Evolutionary conservation across 2,888 invertebrate genomes (phyloP).

Genomic region (Lasioglossum calceatum): DNA sequence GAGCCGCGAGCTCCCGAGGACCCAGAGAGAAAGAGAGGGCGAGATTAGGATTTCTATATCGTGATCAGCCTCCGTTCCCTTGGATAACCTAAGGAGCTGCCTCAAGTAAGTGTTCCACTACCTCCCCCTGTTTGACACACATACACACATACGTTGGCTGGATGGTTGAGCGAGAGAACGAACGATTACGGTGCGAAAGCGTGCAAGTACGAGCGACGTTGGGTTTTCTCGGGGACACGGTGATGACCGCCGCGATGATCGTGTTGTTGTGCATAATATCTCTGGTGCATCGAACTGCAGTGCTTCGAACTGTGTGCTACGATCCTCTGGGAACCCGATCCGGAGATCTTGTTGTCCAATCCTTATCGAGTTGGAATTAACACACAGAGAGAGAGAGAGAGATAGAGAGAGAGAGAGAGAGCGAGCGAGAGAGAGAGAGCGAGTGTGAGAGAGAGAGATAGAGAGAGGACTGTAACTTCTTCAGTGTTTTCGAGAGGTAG

Average conservation of each 20-base stretch:
- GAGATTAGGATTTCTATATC: conserved; percentile 33
- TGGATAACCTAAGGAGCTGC: conserved; percentile 43
- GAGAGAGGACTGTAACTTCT: neutral
- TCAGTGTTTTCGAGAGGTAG: neutral
- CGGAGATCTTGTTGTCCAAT: neutral
- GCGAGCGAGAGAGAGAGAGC: too few relatives aligned
- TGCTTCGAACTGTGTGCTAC: conserved; percentile 63
- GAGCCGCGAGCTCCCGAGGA: conserved; percentile 43
- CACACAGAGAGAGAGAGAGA: too few relatives aligned
- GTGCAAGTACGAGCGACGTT: conserved; percentile 5
- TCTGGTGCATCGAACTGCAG: conserved; percentile 56
- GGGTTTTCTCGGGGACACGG: neutral
- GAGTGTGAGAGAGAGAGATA: neutral
- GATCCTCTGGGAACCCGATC: conserved; percentile 7
- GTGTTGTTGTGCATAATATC: conserved; percentile 56
- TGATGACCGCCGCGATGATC: conserved; percentile 34
- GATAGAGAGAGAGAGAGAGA: too few relatives aligned
- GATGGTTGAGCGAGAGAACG: conserved; percentile 12
- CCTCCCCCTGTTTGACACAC: conserved; percentile 29
- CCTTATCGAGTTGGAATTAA: too few relatives aligned
- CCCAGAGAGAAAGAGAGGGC: neutral
- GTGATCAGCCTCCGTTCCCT: conserved; percentile 2
- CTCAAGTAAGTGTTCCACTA: conserved; percentile 62
- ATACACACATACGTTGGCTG: neutral
- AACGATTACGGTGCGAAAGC: conserved; percentile 41